Percentiles rank a stretch among this genome's conserved stretches.
These are phyloP conservation scores for Carlito syrichta DNA, from an alignment of 2,113 vertebrate species.

Conservation along the genomic window DNA sequence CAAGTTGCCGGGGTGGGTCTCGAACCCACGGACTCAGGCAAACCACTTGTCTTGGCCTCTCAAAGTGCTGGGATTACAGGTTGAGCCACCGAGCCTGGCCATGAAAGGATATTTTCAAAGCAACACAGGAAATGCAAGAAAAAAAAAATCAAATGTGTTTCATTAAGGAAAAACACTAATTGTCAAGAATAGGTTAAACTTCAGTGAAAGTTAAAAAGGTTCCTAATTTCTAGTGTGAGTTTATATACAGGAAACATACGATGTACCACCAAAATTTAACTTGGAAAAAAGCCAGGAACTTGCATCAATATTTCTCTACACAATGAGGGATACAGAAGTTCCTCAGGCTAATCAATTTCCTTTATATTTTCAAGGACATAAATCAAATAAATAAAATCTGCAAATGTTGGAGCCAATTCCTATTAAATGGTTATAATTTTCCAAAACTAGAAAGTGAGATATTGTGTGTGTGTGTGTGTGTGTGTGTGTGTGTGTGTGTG, in stretches of 20 bases:
- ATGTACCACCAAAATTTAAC: conserved; percentile 46
- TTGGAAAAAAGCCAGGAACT: conserved; percentile 17
- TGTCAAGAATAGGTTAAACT: not conserved
- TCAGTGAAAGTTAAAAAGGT: conserved; percentile 13
- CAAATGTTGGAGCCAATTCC: not conserved
- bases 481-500: not conserved
- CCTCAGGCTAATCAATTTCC: conserved; percentile 38
- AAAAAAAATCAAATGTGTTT: not conserved
- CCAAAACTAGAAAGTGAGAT: not conserved
- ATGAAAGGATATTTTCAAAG: not conserved
- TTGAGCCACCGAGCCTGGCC: no score
- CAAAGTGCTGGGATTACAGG: no score
- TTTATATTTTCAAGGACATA: conserved; percentile 28
- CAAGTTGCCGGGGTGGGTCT: no score
- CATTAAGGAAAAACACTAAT: not conserved
- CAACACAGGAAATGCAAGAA: not conserved
- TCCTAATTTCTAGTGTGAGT: not conserved
- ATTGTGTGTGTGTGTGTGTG: not conserved
- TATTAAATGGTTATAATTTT: not conserved
- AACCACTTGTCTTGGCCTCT: no score
- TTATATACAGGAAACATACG: not conserved
- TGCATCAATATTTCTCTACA: not conserved
- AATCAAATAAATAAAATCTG: conserved; percentile 27
- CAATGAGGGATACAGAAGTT: not conserved
- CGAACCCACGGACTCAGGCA: no score